Evolutionary conservation across 2,797 vertebrate genomes (phyloP), one percentile per base, ranked within the genome.

Genomic region (Borostomias antarcticus): DNA sequence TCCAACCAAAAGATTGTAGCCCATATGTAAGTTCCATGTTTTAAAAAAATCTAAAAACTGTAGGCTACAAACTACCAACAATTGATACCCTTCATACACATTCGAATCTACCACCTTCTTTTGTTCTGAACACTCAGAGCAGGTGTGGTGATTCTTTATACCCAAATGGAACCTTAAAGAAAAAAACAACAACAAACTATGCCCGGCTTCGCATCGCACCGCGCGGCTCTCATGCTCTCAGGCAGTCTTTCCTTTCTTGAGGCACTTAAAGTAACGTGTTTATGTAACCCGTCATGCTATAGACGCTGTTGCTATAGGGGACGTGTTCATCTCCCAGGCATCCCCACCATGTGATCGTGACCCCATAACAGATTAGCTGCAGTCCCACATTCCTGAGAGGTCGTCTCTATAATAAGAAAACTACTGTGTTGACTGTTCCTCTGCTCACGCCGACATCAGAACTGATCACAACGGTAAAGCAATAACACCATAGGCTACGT

Each of bases 341-440:
- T 2, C n/a, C 25, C 29, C 57, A 66, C 35, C 19, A 8, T 19
- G 65, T 51, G 63, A 59, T 28, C 45, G 10, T n/a, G 4, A 58
- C 71, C 68, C 76, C 80, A 65, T 53, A 69, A 78, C 74, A 7
- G 33, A 26, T 13, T 1, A 13, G 69, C 60, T 62, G 69, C 68
- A 60, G 72, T 76, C 74, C 29, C 43, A 64, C 43, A 80, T 82
- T 81, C 77, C 60, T 5, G 4, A 15, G 71, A 70, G 76, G 79
- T 83, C 76, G 54, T 29, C 61, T 43, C 75, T 82, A 83, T 81
- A 64, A 75, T 76, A 72, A 78, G 78, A 58, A 62, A 35, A 58
- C 29, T 11, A 33, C 33, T 10, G 58, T 9, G 30, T 33, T 10
- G 58, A 61, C 26, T 60, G 11, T n/a, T 9, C 35, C 25, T 66